Evolutionary conservation across 2,113 vertebrate genomes (phyloP).

Genomic region (Microtus ochrogaster): DNA sequence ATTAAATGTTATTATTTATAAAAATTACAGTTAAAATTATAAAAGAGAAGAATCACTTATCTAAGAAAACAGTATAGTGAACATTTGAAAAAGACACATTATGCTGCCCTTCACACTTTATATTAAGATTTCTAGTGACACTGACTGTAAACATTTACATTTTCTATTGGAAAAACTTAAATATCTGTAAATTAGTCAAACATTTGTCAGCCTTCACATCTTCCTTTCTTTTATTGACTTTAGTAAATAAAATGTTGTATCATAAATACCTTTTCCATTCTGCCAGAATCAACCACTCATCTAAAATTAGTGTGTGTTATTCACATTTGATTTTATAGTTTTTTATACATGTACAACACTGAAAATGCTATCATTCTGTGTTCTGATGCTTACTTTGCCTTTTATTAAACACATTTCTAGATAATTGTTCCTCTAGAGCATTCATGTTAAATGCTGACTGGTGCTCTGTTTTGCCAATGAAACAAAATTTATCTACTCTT

Average conservation of each 20-base stretch:
- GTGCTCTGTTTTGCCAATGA: not conserved
- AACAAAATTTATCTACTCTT: not conserved
- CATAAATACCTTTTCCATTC: not conserved
- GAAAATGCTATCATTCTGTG: not conserved
- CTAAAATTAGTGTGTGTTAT: not conserved
- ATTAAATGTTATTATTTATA: not conserved
- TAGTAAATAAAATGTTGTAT: not conserved
- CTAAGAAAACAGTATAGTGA: not conserved
- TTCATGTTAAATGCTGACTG: not conserved
- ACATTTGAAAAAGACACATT: not conserved
- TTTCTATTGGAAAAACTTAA: not conserved
- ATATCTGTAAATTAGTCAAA: not conserved
- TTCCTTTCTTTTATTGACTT: not conserved
- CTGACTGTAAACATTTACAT: not conserved
- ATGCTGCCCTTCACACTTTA: not conserved
- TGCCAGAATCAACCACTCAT: not conserved
- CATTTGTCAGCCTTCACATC: not conserved
- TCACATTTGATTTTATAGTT: not conserved
- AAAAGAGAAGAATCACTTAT: not conserved
- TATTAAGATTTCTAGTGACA: not conserved
- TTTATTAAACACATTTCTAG: not conserved
- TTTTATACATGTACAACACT: not conserved
- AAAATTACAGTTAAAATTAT: not conserved
- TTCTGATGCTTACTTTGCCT: slow-evolving; percentile 1
- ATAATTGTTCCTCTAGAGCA: not conserved